Conservation (phyloP, 2,888 invertebrate genomes). For the Eueremaeus valkanovi region DNA sequence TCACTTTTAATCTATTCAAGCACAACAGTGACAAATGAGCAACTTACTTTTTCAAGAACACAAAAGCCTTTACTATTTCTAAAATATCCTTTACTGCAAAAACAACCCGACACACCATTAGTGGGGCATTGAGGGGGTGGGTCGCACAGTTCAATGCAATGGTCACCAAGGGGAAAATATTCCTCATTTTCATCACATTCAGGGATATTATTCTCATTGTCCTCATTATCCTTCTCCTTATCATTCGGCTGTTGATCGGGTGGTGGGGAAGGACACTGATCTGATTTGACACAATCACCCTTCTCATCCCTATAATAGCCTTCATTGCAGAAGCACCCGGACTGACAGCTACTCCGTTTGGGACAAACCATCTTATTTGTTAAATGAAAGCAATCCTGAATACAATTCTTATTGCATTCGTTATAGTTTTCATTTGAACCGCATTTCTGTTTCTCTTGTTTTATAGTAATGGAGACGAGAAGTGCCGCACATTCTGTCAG, state of each 20-base stretch:
- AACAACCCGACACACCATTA: neutral
- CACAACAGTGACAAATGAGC: too few species aligned
- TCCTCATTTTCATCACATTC: neutral
- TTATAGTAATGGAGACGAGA: too few species aligned
- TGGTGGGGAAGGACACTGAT: neutral
- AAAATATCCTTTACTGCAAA: neutral
- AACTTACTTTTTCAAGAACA: too few species aligned
- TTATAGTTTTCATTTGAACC: too few species aligned
- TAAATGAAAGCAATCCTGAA: too few species aligned
- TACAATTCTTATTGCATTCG: too few species aligned
- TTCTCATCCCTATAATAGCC: neutral
- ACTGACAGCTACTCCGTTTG: neutral
- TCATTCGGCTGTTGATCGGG: too few species aligned
- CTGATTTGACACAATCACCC: neutral
- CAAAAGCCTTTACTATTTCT: neutral
- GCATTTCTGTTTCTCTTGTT: too few species aligned
- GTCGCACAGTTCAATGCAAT: slow-evolving; percentile 16
- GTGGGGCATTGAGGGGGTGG: neutral
- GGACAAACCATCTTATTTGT: neutral
- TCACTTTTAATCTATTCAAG: too few species aligned
- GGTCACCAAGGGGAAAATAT: neutral
- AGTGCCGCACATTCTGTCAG: too few species aligned
- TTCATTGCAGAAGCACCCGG: slow-evolving; percentile 2
- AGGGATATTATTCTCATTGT: neutral
- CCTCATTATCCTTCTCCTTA: too few species aligned